Conservation (phyloP, 2,797 vertebrate species). For the Craterocephalus amniculus region DNA sequence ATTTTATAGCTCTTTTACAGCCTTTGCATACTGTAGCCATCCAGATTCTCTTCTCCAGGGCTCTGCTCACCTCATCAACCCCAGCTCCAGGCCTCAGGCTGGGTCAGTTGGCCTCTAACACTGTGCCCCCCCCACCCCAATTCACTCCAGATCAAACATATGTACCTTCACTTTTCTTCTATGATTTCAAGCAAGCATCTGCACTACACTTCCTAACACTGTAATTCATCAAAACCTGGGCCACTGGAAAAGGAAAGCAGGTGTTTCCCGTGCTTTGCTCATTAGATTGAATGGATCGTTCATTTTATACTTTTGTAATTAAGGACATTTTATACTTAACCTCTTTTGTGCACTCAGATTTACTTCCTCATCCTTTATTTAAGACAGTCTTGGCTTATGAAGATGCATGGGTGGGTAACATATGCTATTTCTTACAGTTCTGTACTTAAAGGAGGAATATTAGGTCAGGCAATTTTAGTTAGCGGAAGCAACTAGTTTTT, state of each 20-base stretch:
- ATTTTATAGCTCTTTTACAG: conserved; percentile 78
- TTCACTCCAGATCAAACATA: conserved; percentile 60
- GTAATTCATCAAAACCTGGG: conserved; percentile 27
- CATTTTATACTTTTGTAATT: conserved; percentile 18
- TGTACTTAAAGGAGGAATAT: too few species aligned
- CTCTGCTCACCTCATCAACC: conserved; percentile 63
- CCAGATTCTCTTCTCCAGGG: conserved; percentile 65
- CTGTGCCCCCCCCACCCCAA: conserved; percentile 27
- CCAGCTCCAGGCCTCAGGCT: conserved; percentile 53
- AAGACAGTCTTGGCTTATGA: conserved; percentile 7
- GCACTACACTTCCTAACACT: conserved; percentile 22
- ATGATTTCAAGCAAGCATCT: conserved; percentile 38
- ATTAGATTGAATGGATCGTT: conserved; percentile 22
- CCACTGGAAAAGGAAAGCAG: conserved; percentile 22
- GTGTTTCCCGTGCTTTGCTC: conserved; percentile 38
- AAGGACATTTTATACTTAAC: conserved; percentile 7
- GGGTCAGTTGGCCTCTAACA: conserved; percentile 54
- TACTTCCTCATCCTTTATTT: conserved; percentile 21
- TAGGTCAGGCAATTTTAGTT: too few species aligned
- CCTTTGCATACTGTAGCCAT: conserved; percentile 64
- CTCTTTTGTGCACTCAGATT: conserved; percentile 19
- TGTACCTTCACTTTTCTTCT: background rate
- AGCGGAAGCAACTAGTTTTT: too few species aligned
- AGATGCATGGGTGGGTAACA: background rate
- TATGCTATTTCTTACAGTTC: background rate